phyloP scores from a whole-genome alignment of 1,140 invertebrate species.

The Triops cancriformis region DNA sequence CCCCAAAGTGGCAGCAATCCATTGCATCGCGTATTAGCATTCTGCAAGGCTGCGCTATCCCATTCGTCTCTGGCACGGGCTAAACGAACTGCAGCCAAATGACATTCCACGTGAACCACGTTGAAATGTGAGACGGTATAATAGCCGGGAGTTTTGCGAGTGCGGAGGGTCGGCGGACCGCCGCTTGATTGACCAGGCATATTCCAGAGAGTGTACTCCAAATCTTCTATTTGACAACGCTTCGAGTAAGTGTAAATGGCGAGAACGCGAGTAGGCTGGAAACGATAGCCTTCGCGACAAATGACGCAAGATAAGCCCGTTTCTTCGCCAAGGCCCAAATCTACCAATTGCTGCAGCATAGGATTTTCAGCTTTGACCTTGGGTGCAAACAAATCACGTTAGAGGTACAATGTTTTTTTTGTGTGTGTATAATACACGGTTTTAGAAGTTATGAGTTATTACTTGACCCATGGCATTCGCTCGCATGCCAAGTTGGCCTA shows the following conservation, averaged over 20 bases:
- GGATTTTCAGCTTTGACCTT: constrained; percentile 76
- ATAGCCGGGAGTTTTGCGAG: constrained; percentile 52
- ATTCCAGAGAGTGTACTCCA: constrained; percentile 73
- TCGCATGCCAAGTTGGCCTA: constrained; percentile 89
- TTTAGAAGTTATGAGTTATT: constrained; percentile 30
- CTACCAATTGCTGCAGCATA: constrained; percentile 86
- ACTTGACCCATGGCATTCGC: constrained; percentile 86
- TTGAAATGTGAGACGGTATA: constrained; percentile 97
- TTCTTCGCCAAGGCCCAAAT: constrained; percentile 73
- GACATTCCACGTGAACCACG: constrained; percentile 95
- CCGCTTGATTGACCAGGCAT: constrained; percentile 50
- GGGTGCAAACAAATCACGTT: constrained; percentile 27
- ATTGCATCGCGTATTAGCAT: constrained; percentile 95
- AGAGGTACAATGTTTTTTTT: not conserved
- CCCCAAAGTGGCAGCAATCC: constrained; percentile 93
- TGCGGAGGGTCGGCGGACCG: constrained; percentile 6
- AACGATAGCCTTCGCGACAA: constrained; percentile 94
- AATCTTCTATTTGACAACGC: constrained; percentile 88
- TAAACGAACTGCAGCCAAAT: constrained; percentile 85
- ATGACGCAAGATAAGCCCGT: constrained; percentile 95
- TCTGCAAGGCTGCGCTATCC: constrained; percentile 95
- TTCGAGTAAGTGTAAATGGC: constrained; percentile 97
- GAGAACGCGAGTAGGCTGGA: constrained; percentile 81
- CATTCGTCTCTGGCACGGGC: constrained; percentile 80
- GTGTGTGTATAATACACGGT: no score